Evolutionary conservation across 1,140 invertebrate species (phyloP), one percentile per base, ranked within the genome.

Genomic region (Saccostrea cuccullata): DNA sequence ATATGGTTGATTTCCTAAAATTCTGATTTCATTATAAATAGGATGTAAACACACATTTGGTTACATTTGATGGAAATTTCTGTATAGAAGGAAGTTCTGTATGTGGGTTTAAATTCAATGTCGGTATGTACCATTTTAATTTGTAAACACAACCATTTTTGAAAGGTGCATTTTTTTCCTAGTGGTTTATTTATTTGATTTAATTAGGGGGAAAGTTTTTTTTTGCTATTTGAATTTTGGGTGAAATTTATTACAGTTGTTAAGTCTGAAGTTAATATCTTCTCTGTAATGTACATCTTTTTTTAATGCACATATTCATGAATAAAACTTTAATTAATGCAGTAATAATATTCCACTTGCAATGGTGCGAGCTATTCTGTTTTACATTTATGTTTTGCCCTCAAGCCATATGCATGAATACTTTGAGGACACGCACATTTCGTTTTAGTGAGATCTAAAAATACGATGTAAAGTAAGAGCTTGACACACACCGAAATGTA

Each of bases 361-460:
- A 77, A 36, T 77, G 70, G 70, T 77, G 70, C 13, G 70, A 77
- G 70, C 11, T 77, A 77, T 77, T 77, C 70, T 77, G 70, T 77
- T 6, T 6, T 36, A 13, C 23, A 77, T 77, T 77, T 36, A 26
- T 77, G 26, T 77, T 77, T 77, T 77, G 36, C 70, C 70, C 30
- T 36, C 4, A 30, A 36, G 70, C 70, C 5, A 77, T 77, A 30
- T 73, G 67, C 67, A 77, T 77, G 30, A 77, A 77, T 77, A 30
- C 70, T 77, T 73, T 77, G 26, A 77, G 70, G 70, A 36, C 70
- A 36, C 15, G 70, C 13, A 77, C 70, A 77, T 30, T 26, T 77
- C 60, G 8, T 23, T 67, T 67, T 20, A 67, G 60, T 67, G 8
- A 23, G 20, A 30, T 77, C 70, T 77, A 77, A 77, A 77, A 77